Conservation (phyloP, 2,797 vertebrate genomes). For the Scleropages formosus region DNA sequence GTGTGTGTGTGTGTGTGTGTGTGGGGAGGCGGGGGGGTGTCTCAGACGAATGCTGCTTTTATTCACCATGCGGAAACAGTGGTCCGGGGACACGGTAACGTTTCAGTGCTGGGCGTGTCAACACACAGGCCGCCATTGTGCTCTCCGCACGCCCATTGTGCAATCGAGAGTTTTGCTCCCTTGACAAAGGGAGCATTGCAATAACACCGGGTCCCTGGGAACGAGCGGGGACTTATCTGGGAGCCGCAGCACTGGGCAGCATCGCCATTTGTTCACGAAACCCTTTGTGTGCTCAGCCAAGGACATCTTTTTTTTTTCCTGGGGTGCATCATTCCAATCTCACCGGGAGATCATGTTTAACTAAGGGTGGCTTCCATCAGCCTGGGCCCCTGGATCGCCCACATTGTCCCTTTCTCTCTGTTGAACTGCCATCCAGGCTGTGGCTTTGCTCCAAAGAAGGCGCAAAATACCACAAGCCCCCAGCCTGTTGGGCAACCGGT, state of each 20-base stretch:
- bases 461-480: neutral
- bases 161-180: neutral
- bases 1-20: no score
- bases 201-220: slow-evolving; percentile 21
- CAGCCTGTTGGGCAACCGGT: no score
- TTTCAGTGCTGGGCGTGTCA: slow-evolving; percentile 16
- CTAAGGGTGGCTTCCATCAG: neutral
- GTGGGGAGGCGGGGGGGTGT: no score
- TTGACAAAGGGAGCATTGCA: slow-evolving; percentile 26
- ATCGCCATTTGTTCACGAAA: slow-evolving; percentile 27
- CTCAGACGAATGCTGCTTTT: neutral
- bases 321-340: neutral
- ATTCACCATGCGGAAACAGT: neutral
- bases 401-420: neutral
- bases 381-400: neutral
- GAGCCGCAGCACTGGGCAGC: slow-evolving; percentile 25
- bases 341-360: neutral
- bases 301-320: neutral
- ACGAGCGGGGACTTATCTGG: slow-evolving; percentile 40
- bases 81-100: neutral
- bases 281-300: slow-evolving; percentile 24
- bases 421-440: neutral
- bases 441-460: neutral
- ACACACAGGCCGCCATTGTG: neutral
- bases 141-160: slow-evolving; percentile 11